phyloP scores from a whole-genome alignment of 2,113 vertebrate genomes.

The Pygoscelis antarcticus region DNA sequence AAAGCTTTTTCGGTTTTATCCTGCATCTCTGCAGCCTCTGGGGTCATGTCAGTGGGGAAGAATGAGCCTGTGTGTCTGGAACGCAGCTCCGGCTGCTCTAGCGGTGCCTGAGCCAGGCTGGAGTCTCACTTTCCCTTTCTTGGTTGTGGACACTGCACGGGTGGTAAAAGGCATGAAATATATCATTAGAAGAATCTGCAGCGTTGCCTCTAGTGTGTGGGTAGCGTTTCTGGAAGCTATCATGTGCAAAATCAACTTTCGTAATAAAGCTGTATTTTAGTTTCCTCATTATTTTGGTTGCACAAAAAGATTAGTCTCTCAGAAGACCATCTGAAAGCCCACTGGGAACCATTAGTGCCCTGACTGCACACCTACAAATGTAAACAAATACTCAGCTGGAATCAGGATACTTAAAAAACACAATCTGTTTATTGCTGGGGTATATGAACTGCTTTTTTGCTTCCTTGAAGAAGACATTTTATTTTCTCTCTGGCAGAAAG shows the following conservation, averaged over 20 bases:
- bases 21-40: not conserved
- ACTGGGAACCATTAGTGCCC: not conserved
- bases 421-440: not conserved
- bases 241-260: not conserved
- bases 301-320: not conserved
- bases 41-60: not conserved
- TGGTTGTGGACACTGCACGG: not conserved
- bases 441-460: not conserved
- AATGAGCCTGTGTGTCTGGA: not conserved
- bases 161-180: not conserved
- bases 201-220: not conserved
- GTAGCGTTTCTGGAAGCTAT: not conserved
- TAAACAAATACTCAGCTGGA: not conserved
- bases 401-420: not conserved
- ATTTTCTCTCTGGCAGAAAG: not conserved
- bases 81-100: rapidly evolving
- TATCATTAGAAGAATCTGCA: not conserved
- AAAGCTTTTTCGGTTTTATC: not conserved
- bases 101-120: not conserved
- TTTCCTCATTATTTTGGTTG: not conserved
- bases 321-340: not conserved
- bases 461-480: not conserved
- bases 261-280: not conserved
- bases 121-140: not conserved
- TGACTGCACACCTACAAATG: not conserved